phyloP scores from a whole-genome alignment of 2,797 vertebrate genomes.

The Amphiprion clarkii region DNA sequence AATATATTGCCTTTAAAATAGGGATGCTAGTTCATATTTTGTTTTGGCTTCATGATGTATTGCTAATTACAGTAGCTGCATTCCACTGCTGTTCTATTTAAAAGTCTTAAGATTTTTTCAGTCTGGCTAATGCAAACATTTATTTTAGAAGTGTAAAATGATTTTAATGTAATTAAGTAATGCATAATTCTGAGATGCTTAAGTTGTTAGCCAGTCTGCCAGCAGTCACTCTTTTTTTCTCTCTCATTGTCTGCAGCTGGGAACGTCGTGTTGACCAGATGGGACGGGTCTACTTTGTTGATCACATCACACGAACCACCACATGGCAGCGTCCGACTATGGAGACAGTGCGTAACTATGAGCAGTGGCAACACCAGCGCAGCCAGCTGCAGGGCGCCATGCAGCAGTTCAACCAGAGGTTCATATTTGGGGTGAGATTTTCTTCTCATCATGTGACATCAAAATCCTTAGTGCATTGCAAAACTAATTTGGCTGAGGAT shows the following conservation, averaged over 20 bases:
- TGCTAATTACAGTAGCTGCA: too few species aligned
- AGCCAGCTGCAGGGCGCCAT: constrained; percentile 97
- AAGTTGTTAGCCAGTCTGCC: neutral
- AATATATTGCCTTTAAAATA: neutral
- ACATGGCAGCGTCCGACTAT: constrained; percentile 97
- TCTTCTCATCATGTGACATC: neutral
- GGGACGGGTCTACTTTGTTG: constrained; percentile 97
- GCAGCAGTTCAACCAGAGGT: constrained; percentile 99
- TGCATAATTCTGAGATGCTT: neutral
- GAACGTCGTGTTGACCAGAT: constrained; percentile 96
- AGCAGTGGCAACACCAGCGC: constrained; percentile 98
- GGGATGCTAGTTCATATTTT: neutral
- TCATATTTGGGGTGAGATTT: constrained; percentile 94
- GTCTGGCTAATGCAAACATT: too few species aligned
- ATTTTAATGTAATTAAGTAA: neutral
- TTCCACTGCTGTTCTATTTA: too few species aligned
- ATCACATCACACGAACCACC: constrained; percentile 97
- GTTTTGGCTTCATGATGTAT: neutral
- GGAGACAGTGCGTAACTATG: constrained; percentile 96
- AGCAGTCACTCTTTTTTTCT: neutral
- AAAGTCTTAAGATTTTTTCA: too few species aligned
- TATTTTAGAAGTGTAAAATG: too few species aligned
- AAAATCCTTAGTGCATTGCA: too few species aligned
- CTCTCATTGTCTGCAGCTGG: constrained; percentile 85
- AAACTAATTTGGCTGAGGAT: too few species aligned